phyloP scores from a whole-genome alignment of 2,113 vertebrate species.

The Heterotilapia buettikoferi region DNA sequence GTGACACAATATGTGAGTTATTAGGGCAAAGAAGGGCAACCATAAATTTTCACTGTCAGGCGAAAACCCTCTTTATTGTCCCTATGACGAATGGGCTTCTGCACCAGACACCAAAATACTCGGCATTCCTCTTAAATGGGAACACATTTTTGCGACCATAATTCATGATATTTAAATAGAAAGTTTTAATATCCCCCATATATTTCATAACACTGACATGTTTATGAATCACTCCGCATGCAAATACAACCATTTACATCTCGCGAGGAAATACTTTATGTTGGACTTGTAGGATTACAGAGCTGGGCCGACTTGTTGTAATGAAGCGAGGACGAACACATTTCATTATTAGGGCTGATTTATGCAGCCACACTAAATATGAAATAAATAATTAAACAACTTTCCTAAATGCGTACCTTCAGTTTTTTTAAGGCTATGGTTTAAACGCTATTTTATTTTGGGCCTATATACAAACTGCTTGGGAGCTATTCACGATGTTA shows the following conservation, averaged over 20 bases:
- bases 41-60: conserved; percentile 99
- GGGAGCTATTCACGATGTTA: background rate
- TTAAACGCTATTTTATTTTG: background rate
- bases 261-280: conserved; percentile 69
- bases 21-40: conserved; percentile 99
- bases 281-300: conserved; percentile 28
- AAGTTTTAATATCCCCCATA: conserved; percentile 96
- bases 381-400: background rate
- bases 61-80: conserved; percentile 99
- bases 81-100: conserved; percentile 96
- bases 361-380: background rate
- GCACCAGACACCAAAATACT: conserved; percentile 96
- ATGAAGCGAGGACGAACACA: background rate
- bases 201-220: conserved; percentile 92
- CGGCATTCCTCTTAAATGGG: conserved; percentile 97
- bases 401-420: background rate
- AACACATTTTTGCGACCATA: conserved; percentile 95
- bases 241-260: conserved; percentile 96
- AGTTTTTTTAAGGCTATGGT: background rate
- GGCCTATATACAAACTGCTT: background rate
- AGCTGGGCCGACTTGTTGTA: background rate
- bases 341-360: background rate
- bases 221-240: conserved; percentile 96
- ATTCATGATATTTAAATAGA: conserved; percentile 99
- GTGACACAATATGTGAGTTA: conserved; percentile 98